Percentiles rank a stretch among this genome's conserved stretches.
These are phyloP conservation scores for Reticulitermes lucifugus DNA, from an alignment of 2,888 invertebrate genomes.

Conservation along the genomic window DNA sequence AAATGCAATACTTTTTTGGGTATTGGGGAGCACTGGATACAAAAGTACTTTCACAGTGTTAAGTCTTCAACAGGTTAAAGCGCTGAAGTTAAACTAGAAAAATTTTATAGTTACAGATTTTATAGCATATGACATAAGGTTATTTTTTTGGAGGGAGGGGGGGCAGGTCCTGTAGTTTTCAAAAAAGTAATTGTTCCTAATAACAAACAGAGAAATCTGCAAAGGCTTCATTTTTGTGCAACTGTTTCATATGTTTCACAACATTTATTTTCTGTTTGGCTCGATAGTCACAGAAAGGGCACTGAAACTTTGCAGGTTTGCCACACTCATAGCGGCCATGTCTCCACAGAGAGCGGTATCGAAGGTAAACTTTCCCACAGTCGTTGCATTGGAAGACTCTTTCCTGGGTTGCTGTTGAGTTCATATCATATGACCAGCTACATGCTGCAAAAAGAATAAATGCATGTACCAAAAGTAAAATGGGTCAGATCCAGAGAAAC, in stretches of 20 bases:
- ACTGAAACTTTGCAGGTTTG: conserved; percentile 64
- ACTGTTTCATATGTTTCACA: conserved; percentile 23
- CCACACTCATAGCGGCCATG: conserved; percentile 45
- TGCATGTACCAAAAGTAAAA: not conserved
- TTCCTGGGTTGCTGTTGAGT: not conserved
- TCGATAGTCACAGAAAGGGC: conserved; percentile 81
- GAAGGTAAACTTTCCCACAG: conserved; percentile 39
- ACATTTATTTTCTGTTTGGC: conserved; percentile 72
- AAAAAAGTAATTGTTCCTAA: not conserved
- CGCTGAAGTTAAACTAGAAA: no score
- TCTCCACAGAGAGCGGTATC: conserved; percentile 39
- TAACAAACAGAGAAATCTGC: not conserved
- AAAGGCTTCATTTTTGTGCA: not conserved
- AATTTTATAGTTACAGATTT: no score
- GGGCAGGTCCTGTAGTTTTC: no score
- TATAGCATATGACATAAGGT: no score
- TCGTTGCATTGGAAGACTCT: conserved; percentile 20
- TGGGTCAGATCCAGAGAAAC: no score
- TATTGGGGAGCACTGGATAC: no score
- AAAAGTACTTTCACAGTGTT: no score
- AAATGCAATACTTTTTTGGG: no score
- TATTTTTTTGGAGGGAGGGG: no score
- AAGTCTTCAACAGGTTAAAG: no score
- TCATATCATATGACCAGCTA: not conserved
- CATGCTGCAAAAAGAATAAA: conserved; percentile 1